Evolutionary conservation across 2,888 invertebrate genomes (phyloP).

Genomic region (Dryobotodes eremita): DNA sequence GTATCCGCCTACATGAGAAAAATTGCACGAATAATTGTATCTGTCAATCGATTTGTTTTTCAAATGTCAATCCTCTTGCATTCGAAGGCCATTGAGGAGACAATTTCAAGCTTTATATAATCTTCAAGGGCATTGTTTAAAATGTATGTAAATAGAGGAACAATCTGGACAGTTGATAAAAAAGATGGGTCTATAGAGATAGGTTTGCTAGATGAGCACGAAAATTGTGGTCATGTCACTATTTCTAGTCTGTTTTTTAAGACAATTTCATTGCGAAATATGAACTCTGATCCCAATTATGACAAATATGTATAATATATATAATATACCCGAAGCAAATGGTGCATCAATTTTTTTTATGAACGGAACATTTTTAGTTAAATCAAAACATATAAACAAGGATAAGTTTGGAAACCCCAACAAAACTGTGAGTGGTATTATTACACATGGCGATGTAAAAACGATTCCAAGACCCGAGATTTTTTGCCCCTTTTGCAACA

Average conservation of each 20-base stretch:
- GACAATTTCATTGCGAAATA: neutral
- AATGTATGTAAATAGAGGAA: slow-evolving; percentile 75
- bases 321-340: neutral
- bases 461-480: neutral
- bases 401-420: slow-evolving; percentile 27
- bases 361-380: slow-evolving; percentile 10
- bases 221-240: neutral
- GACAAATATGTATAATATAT: neutral
- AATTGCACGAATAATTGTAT: slow-evolving; percentile 73
- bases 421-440: slow-evolving; percentile 24
- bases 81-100: slow-evolving; percentile 69
- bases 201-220: slow-evolving; percentile 25
- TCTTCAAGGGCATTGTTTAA: slow-evolving; percentile 73
- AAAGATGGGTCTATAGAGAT: slow-evolving; percentile 59
- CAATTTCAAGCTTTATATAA: slow-evolving; percentile 74
- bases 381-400: slow-evolving; percentile 17
- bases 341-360: neutral
- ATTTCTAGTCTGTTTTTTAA: neutral
- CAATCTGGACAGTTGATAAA: slow-evolving; percentile 74
- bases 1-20: slow-evolving; percentile 65
- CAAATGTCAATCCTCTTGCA: slow-evolving; percentile 72
- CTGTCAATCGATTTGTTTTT: slow-evolving; percentile 75
- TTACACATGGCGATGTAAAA: slow-evolving; percentile 29
- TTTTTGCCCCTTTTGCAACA: slow-evolving; percentile 34
- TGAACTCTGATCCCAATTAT: slow-evolving; percentile 10